Conservation (phyloP, 2,113 vertebrate species). For the Charina bottae region DNA sequence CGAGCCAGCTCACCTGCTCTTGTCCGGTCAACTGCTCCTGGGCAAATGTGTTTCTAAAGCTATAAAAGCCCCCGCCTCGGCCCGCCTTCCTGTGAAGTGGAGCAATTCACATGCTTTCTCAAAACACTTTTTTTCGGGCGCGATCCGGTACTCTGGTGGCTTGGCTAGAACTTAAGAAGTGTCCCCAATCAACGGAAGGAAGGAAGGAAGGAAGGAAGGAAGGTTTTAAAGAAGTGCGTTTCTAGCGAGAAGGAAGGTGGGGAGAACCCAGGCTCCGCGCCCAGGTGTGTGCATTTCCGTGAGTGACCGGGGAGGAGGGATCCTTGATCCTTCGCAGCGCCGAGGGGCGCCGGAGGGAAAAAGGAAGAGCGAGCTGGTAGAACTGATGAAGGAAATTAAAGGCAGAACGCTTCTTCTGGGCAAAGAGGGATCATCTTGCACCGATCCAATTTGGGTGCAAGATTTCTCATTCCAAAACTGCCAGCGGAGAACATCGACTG, state of each 20-base stretch:
- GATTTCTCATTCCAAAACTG: neutral
- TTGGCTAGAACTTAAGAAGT: neutral
- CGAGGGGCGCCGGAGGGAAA: too few relatives aligned
- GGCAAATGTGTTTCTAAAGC: neutral
- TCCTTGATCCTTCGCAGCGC: neutral
- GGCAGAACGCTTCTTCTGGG: neutral
- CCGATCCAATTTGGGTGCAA: neutral
- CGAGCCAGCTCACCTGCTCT: neutral
- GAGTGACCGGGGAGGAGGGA: neutral
- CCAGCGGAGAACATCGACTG: neutral
- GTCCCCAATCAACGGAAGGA: too few relatives aligned
- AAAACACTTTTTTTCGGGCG: neutral
- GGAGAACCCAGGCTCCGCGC: neutral
- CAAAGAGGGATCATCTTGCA: neutral
- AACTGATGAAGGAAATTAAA: neutral
- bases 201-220: too few relatives aligned
- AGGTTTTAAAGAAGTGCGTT: neutral
- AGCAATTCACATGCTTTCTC: neutral
- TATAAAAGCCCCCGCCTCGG: neutral
- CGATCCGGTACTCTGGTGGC: neutral
- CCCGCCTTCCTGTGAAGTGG: neutral
- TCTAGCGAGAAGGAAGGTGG: neutral
- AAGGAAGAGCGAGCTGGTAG: too few relatives aligned
- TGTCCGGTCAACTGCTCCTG: neutral
- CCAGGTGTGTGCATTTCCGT: neutral